Conservation (phyloP, 2,888 invertebrate species). For the Ormyrus thymus region DNA sequence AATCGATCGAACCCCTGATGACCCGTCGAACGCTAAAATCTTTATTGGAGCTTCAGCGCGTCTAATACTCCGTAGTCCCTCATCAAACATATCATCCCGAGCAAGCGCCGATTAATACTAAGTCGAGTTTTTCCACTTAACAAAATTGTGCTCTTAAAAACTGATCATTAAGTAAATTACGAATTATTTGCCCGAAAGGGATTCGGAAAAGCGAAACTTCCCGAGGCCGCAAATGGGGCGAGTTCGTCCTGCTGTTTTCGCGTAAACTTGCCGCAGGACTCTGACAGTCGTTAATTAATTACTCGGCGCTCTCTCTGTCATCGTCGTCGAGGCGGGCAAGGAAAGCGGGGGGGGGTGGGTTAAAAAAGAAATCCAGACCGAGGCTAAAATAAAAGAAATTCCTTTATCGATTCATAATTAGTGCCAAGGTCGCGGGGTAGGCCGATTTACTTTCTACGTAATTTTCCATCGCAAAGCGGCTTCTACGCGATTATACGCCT, state of each 20-base stretch:
- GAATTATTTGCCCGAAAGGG: conserved; percentile 15
- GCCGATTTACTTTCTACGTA: no score
- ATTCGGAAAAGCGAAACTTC: conserved; percentile 7
- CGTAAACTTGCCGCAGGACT: no score
- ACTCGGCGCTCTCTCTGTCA: background rate
- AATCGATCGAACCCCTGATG: background rate
- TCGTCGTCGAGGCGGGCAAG: no score
- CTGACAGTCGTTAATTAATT: conserved; percentile 12
- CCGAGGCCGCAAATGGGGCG: background rate
- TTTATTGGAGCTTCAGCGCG: conserved; percentile 8
- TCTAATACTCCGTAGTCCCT: conserved; percentile 6
- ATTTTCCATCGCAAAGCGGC: no score
- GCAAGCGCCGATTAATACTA: no score
- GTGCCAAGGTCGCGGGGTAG: conserved; percentile 17
- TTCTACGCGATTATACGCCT: no score
- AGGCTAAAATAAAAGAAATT: background rate
- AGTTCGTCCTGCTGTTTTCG: no score
- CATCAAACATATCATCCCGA: no score
- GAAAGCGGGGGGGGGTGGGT: background rate
- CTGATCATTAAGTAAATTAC: conserved; percentile 19
- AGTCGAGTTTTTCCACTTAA: background rate
- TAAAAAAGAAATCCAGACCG: background rate
- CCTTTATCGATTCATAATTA: conserved; percentile 37
- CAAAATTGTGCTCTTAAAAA: conserved; percentile 6
- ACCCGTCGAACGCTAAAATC: background rate